phyloP scores from a whole-genome alignment of 2,113 vertebrate genomes.

The Meriones unguiculatus region DNA sequence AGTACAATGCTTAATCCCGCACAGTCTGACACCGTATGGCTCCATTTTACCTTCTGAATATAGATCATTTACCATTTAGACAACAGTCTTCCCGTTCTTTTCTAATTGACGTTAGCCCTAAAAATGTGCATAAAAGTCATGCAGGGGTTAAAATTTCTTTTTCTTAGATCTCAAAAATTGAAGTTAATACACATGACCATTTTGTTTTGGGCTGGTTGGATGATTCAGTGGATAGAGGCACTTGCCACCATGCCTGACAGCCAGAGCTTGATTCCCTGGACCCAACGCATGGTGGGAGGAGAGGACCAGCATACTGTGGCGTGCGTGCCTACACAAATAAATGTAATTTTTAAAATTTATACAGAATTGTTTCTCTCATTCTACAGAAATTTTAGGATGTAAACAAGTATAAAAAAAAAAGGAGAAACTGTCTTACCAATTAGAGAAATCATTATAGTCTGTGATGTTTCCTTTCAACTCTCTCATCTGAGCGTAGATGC shows the following conservation, averaged over 20 bases:
- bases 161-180: conserved; percentile 43
- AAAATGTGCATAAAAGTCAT: conserved; percentile 17
- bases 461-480: neutral
- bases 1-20: conserved; percentile 99
- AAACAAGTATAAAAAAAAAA: conserved; percentile 19
- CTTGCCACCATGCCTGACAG: neutral
- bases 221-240: neutral
- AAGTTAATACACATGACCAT: neutral
- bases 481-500: neutral
- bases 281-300: neutral
- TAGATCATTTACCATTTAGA: neutral
- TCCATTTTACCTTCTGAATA: conserved; percentile 32
- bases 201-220: neutral
- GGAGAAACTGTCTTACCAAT: neutral
- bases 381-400: conserved; percentile 34
- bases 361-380: neutral
- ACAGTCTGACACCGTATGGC: conserved; percentile 95
- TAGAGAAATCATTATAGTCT: neutral
- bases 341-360: neutral
- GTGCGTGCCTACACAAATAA: neutral
- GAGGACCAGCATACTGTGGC: neutral
- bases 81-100: neutral
- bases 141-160: neutral
- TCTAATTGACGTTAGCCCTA: neutral
- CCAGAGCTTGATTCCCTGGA: neutral